Conservation (phyloP, 2,888 invertebrate genomes). For the Amphipoea oculea region DNA sequence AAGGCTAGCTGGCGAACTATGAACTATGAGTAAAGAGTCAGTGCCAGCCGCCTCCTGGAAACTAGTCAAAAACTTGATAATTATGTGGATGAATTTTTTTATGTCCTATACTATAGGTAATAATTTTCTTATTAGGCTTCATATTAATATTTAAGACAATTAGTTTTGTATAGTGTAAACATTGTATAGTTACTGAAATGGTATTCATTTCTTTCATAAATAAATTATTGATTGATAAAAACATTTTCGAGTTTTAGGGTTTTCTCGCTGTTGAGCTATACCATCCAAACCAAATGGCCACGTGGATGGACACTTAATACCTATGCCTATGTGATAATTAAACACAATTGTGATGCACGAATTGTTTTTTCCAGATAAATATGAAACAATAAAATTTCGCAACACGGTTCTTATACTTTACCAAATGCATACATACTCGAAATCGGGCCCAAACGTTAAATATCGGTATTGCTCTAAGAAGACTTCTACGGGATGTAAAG, state of each 20-base stretch:
- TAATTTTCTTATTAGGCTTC: background rate
- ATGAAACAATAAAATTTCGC: constrained; percentile 36
- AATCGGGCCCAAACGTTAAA: constrained; percentile 7
- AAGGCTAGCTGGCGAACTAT: too few relatives aligned
- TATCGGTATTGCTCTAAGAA: constrained; percentile 37
- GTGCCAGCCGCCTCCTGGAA: too few relatives aligned
- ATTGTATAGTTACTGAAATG: background rate
- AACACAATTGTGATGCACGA: background rate
- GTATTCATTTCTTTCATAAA: background rate
- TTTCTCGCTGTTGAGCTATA: background rate
- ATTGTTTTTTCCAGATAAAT: constrained; percentile 35
- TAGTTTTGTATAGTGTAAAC: background rate
- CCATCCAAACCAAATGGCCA: background rate
- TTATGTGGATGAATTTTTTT: background rate
- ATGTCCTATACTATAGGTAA: background rate
- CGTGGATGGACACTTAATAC: background rate
- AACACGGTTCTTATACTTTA: constrained; percentile 26
- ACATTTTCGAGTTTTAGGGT: background rate
- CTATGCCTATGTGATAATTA: background rate
- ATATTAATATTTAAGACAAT: background rate
- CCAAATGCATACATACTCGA: constrained; percentile 31
- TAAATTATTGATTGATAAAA: background rate
- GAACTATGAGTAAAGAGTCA: too few relatives aligned
- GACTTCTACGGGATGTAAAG: constrained; percentile 20
- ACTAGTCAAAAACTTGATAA: background rate